Evolutionary conservation across 2,888 invertebrate species (phyloP), one percentile per base, ranked within the genome.

Genomic region (Anaspis maculata): DNA sequence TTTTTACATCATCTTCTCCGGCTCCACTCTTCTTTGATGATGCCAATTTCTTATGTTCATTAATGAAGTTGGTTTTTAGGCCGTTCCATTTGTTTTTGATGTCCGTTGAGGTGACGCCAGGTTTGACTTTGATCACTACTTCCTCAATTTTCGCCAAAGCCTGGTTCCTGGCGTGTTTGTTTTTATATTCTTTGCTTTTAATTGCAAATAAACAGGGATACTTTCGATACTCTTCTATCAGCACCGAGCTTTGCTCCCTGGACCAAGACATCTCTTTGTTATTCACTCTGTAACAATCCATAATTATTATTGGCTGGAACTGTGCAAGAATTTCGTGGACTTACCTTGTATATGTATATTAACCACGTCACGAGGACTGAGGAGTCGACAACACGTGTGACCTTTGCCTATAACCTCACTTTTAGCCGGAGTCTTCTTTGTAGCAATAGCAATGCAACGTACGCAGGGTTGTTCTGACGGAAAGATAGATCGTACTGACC

Each of bases 231-330:
- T 32, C 21, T 25, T 30, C 7, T 11, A 22, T 13, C 28, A 26
- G 32, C 13, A 10, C 32, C 34, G 30, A 12, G 27, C 13, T 29
- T 10, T 39, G 12, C 34, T 9, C 23, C 35, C 25, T 13, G 23
- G 39, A 19, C 41, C 44, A 46, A 48, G 45, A 5, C 12, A 15
- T 22, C 6, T 19, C 9, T 19, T 19, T n/a, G n/a, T n/a, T n/a
- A n/a, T n/a, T n/a, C n/a, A n/a, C n/a, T n/a, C n/a, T n/a, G n/a
- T n/a, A n/a, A n/a, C n/a, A n/a, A n/a, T n/a, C n/a, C n/a, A n/a
- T n/a, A n/a, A n/a, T n/a, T n/a, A n/a, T n/a, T n/a, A n/a, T n/a
- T n/a, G n/a, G n/a, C n/a, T n/a, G n/a, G n/a, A n/a, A n/a, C n/a
- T n/a, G n/a, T n/a, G n/a, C n/a, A n/a, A n/a, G n/a, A n/a, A n/a